A percentile compares a stretch with the other conserved stretches of the same genome.
phyloP scores from a whole-genome alignment of 2,797 vertebrate species.

The Darevskia mixta region DNA sequence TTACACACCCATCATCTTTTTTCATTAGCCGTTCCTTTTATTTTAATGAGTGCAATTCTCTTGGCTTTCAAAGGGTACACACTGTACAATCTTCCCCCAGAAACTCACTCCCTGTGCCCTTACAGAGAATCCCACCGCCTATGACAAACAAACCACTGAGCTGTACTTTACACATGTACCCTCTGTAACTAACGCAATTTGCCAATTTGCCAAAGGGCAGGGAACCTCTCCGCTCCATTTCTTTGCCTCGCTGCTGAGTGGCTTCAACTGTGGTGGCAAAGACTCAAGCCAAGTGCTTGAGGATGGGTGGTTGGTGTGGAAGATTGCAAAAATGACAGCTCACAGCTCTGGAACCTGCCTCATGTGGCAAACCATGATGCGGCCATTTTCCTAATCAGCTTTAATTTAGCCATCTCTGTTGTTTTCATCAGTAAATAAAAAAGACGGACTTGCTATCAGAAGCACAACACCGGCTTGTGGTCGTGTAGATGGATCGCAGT shows the following conservation, averaged over 20 bases:
- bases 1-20: conserved; percentile 49
- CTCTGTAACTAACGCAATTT: conserved; percentile 89
- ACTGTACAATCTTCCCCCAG: conserved; percentile 71
- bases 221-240: conserved; percentile 69
- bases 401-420: conserved; percentile 81
- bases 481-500: conserved; percentile 55
- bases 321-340: conserved; percentile 44
- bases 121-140: conserved; percentile 78
- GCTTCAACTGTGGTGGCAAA: conserved; percentile 64
- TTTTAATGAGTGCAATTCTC: conserved; percentile 60
- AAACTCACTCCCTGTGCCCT: conserved; percentile 85
- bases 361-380: conserved; percentile 67
- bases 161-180: conserved; percentile 85
- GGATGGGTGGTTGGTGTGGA: neutral
- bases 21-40: conserved; percentile 64
- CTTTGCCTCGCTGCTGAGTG: conserved; percentile 69
- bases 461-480: conserved; percentile 60
- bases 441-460: conserved; percentile 76
- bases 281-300: conserved; percentile 56
- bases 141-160: conserved; percentile 89
- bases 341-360: conserved; percentile 59
- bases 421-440: conserved; percentile 81
- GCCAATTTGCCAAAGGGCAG: conserved; percentile 89
- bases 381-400: conserved; percentile 80
- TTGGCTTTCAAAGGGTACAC: conserved; percentile 41